Conservation (phyloP, 2,797 vertebrate species). For the Adelosebastes latens region DNA sequence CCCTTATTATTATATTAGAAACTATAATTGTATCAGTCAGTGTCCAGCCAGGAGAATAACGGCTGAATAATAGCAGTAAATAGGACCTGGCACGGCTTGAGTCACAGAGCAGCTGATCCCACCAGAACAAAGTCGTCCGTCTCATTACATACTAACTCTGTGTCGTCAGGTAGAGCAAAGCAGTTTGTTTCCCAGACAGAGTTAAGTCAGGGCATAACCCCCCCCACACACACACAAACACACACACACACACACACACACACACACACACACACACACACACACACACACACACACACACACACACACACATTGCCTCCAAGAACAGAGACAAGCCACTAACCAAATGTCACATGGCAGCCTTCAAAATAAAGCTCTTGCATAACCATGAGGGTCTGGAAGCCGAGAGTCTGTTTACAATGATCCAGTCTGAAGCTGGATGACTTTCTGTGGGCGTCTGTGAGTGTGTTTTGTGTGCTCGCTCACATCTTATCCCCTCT, state of each 20-base stretch:
- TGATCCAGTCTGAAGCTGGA: constrained; percentile 60
- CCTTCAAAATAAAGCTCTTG: constrained; percentile 70
- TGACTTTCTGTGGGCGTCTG: constrained; percentile 36
- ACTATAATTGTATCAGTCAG: constrained; percentile 8
- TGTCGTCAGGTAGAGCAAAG: constrained; percentile 40
- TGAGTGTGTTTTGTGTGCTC: constrained; percentile 6
- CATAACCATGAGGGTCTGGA: constrained; percentile 61
- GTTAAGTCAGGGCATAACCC: constrained; percentile 14
- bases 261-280: not conserved
- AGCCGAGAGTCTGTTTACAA: constrained; percentile 56
- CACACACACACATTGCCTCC: not conserved
- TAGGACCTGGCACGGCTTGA: constrained; percentile 1
- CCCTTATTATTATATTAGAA: not conserved
- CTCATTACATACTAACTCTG: constrained; percentile 4
- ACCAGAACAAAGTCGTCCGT: constrained; percentile 23
- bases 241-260: no score
- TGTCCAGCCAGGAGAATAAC: not conserved
- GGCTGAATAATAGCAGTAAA: constrained; percentile 1
- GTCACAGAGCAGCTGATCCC: constrained; percentile 24
- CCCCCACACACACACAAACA: not conserved
- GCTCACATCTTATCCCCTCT: constrained; percentile 32
- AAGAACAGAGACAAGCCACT: constrained; percentile 44
- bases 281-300: constrained; percentile 1
- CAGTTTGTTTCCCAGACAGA: constrained; percentile 39
- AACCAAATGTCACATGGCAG: constrained; percentile 70